Evolutionary conservation across 2,888 invertebrate species (phyloP), one percentile per base, ranked within the genome.

Genomic region (Drosophila hamatofila): DNA sequence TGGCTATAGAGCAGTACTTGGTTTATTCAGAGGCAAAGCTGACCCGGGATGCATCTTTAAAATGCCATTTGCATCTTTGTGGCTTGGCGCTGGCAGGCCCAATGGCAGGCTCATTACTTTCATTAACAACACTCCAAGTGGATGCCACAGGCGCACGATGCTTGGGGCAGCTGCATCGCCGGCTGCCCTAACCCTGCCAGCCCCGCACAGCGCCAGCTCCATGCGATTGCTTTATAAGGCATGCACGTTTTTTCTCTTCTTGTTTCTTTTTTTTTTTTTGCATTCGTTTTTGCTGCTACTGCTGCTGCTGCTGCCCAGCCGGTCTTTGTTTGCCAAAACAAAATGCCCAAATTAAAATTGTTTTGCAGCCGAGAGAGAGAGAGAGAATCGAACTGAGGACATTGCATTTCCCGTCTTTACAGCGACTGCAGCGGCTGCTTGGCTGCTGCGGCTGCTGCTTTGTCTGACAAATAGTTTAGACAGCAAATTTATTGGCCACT

Each of bases 401-500:
- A 78, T 77, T 77, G 76, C 78, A 77, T 80, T 83, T 76, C 68
- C 77, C 77, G 89, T 75, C 75, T 72, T 72, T 73, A 35, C 55
- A 37, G 44, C 52, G 25, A 41, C 30, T 37, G 52, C 37, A 14
- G 44, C 46, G 46, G 61, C 54, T 51, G 52, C 51, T 12, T 54
- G 25, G 57, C 58, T 27, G 44, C 63, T 63, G 69, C 64, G 21
- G 49, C 60, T 72, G 64, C 74, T 63, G 66, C 75, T 85, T 83
- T 84, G 89, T 83, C 78, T 92, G 92, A 92, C 92, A 92, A 92
- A 92, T 92, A 91, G 91, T 91, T 91, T 90, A 87, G 92, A 92
- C 92, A 92, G 91, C 91, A 90, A 92, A 92, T 92, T 92, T 92
- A 92, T 92, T 92, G 92, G 91, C 90, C 92, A 92, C 91, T 92